Percentiles rank a stretch among this genome's conserved stretches.
Evolutionary conservation across 37 sponge, comb jelly and placozoan species (phyloP).

Genomic region (Spongilla lacustris): DNA sequence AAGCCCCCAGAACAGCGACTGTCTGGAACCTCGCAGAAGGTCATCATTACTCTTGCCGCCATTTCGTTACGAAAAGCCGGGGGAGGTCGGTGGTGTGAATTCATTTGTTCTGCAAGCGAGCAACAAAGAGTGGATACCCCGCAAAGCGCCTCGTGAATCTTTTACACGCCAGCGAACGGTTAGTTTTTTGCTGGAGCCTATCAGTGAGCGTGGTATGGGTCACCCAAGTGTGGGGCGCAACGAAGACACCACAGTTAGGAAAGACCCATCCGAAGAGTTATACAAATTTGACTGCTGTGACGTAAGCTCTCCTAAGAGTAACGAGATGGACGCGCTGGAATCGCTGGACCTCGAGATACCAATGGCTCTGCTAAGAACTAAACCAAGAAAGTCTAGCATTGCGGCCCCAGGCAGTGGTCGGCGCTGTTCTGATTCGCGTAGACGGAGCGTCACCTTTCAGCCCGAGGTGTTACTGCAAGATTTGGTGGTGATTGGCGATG

Average conservation of each 20-base stretch:
- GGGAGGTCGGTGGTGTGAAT: slow-evolving; percentile 40
- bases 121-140: neutral
- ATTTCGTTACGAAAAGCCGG: neutral
- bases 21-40: neutral
- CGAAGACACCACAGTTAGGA: neutral
- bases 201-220: neutral
- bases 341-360: slow-evolving; percentile 1
- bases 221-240: neutral
- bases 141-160: neutral
- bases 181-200: neutral
- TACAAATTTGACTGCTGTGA: neutral
- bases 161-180: neutral
- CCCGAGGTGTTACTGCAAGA: slow-evolving; percentile 83
- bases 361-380: slow-evolving; percentile 20
- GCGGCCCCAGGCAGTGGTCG: neutral
- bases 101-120: slow-evolving; percentile 12
- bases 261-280: neutral
- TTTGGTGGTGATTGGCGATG: slow-evolving; percentile 70
- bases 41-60: neutral
- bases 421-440: slow-evolving; percentile 1
- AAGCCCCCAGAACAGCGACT: neutral
- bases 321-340: neutral
- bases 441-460: slow-evolving; percentile 75
- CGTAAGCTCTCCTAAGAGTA: neutral
- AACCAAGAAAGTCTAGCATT: slow-evolving; percentile 75